Evolutionary conservation across 2,797 vertebrate species (phyloP), one percentile per base, ranked within the genome.

Genomic region (Characodon lateralis): DNA sequence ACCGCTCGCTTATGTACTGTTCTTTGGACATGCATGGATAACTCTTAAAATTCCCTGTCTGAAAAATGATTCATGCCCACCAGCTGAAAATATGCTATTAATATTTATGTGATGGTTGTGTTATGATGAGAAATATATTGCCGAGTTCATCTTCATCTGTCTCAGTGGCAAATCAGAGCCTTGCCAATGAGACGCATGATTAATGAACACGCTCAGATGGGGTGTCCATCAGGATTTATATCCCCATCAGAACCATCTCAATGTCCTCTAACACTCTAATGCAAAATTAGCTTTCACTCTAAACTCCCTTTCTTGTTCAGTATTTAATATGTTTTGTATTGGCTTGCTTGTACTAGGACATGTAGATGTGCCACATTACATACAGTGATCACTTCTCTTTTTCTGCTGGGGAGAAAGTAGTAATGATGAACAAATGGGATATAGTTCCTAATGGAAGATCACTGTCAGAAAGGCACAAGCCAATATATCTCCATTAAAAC

Each of bases 81-180:
- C 92, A 93, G 95, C 94, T 94, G 90, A 95, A 95, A 93, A 95
- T 91, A 94, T 89, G 91, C 93, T 88, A 95, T 95, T 94, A 95
- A 95, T 95, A 95, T 95, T 95, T 94, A 95, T 95, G 92, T 84
- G 91, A 92, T 90, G 90, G 89, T 92, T 94, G 93, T 93, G 92
- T 95, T 95, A 95, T 94, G 94, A 95, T 95, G 95, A 94, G 93
- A 94, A 95, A 96, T 95, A 95, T 94, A 94, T 95, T 93, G 93
- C 93, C 83, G 90, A 93, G 93, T 94, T 95, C 92, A 94, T 95
- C 91, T 95, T 95, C 92, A 94, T 94, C 93, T 92, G 91, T 95
- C 94, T 95, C 92, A 80, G 87, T 89, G 90, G 90, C 91, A 94
- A 93, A 94, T 94, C 93, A 94, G 91, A 91, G 89, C 83, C 85